Evolutionary conservation across 2,113 vertebrate genomes (phyloP).

Genomic region (Carassius carassius): DNA sequence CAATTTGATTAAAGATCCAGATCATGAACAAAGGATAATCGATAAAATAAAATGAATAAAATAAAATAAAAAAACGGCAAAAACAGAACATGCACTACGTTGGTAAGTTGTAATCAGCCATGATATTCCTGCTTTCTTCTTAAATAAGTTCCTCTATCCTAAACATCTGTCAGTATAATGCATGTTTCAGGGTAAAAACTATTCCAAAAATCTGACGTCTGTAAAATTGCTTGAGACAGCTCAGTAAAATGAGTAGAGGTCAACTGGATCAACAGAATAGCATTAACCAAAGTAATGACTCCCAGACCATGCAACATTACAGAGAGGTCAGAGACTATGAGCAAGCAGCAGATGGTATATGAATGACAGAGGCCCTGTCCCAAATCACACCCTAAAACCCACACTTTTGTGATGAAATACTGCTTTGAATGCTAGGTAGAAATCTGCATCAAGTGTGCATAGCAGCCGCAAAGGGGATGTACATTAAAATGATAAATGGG

Average conservation of each 20-base stretch:
- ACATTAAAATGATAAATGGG: no score
- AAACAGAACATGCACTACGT: neutral
- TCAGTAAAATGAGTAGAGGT: constrained; percentile 4
- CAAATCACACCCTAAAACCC: neutral
- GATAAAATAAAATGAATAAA: neutral
- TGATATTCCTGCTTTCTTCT: neutral
- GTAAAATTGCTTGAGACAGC: constrained; percentile 2
- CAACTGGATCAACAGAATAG: constrained; percentile 18
- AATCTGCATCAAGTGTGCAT: no score
- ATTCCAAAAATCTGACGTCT: neutral
- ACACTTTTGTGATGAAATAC: neutral
- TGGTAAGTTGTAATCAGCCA: neutral
- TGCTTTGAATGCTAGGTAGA: no score
- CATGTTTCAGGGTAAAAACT: neutral
- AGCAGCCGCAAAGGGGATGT: no score
- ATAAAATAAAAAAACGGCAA: neutral
- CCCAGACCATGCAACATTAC: constrained; percentile 8
- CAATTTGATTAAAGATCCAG: neutral
- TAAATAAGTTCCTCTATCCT: neutral
- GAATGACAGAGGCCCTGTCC: neutral
- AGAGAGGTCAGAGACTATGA: constrained; percentile 9
- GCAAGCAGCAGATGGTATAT: constrained; percentile 24
- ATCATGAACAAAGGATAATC: neutral
- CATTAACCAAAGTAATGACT: constrained; percentile 1
- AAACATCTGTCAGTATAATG: constrained; percentile 10